Evolutionary conservation across 2,113 vertebrate species (phyloP).

Genomic region (Nestor notabilis): DNA sequence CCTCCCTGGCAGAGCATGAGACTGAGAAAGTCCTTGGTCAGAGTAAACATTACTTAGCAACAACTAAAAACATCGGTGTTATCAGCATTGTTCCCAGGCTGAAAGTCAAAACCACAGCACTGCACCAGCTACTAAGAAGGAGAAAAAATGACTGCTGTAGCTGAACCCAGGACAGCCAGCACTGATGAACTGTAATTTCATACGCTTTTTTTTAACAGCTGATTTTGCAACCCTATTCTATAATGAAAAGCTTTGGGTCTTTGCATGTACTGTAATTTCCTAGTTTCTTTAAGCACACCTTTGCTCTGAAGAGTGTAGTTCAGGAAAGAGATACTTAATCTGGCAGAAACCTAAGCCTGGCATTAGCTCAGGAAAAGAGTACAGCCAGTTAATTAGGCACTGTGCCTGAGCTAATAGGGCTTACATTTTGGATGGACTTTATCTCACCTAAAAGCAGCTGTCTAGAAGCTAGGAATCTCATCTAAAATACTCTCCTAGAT

Average conservation of each 20-base stretch:
- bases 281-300: neutral
- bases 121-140: no score
- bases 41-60: no score
- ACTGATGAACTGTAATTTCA: neutral
- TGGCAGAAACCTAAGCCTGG: neutral
- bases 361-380: neutral
- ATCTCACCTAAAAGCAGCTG: neutral
- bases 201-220: neutral
- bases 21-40: no score
- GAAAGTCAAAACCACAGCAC: no score
- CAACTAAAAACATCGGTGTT: no score
- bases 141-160: no score
- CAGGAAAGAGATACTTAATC: neutral
- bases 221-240: neutral
- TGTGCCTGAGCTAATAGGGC: neutral
- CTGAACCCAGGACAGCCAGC: no score
- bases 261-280: neutral
- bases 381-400: slow-evolving; percentile 17
- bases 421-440: neutral
- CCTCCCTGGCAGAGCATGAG: no score
- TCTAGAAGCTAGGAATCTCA: neutral
- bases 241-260: neutral
- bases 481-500: neutral
- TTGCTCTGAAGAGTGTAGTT: neutral
- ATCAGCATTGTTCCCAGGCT: no score